Evolutionary conservation across 2,888 invertebrate species (phyloP), one percentile per base, ranked within the genome.

Genomic region (Tenthredo notha): DNA sequence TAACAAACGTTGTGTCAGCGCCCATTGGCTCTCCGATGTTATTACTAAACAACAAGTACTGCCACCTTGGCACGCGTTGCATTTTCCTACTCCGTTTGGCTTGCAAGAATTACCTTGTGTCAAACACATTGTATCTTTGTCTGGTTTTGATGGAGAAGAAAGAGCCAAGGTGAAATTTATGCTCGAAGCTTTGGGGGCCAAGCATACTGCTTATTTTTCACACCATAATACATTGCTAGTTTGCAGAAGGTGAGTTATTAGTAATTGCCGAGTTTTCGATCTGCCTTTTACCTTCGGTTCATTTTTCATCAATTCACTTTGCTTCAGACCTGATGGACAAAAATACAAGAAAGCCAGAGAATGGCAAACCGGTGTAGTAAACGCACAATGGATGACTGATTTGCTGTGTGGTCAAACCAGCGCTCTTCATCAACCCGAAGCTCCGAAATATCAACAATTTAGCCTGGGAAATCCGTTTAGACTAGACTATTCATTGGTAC

Each of bases 51-150:
- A 98, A 89, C 97, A 97, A 90, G 96, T 99, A 89, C 94, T 96
- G 84, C 98, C 99, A 0, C 99, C 99, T 0, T 99, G 98, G 97
- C 97, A 98, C 90, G 98, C 98, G 15, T 94, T 98, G 74, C 99
- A 99, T 94, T 95, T 99, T 89, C 99, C 99, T 12, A 95, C 95
- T 85, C 96, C 97, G 90, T 96, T 95, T 90, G 94, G 95, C 74
- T 94, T 95, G 84, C 95, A 95, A 33, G 97, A 97, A 87, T 95
- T 96, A 3, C 98, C 98, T 15, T 96, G 96, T 33, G 93, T 94
- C 0, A 96, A 96, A 89, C 97, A 97, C 93, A 96, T 98, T 43
- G 97, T 98, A 88, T 96, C 98, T 5, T 94, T 98, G 15, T 97
- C 98, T 70, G 99, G 99, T 86, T 99, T 99, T 94, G 96, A 97